Base-by-base conservation (phyloP, 2,888 invertebrate genomes). In the Dryobota labecula region DNA sequence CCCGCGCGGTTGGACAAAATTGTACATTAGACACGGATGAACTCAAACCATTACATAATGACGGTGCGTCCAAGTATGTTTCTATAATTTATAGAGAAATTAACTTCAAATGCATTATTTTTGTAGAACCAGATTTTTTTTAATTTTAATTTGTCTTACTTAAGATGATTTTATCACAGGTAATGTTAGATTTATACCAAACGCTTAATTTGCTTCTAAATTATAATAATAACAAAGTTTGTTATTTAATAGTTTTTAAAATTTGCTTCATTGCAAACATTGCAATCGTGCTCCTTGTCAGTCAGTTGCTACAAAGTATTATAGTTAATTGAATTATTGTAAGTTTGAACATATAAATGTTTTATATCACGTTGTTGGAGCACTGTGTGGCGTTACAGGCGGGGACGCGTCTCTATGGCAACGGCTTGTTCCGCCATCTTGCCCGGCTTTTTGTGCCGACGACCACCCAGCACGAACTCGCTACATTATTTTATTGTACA, bases 401-500 rank as follows among this genome's bases (percentile, higher is more conserved):
- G 84, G 83, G 68, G 78, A 79, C 85, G 80, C 87, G 88, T 92
- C 90, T 91, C 91, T 92, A 92, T 88, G 87, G 88, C 89, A 90
- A 89, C 90, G 89, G 86, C 87, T 89, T 87, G 88, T 80, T 83
- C 91, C 89, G 91, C 92, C 93, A 92, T 92, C 90, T 91, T 92
- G 88, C 84, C 80, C 87, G 84, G 90, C 90, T 92, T 93, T 94
- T 94, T 93, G 92, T 93, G 84, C 85, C 89, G 86, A 82, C 90
- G 96, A 95, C 96, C 96, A 95, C 96, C 96, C 96, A 96, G 87
- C 92, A 91, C 91, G 95, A 90, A 89, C 91, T 90, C 89, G 92
- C 93, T 92, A 93, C 93, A 95, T 95, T 95, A 95, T 95, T 95
- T 96, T 96, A 95, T 95, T 95, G 93, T 95, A 95, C 94, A 93